phyloP scores from a whole-genome alignment of 2,113 vertebrate genomes.

The Athene cunicularia region DNA sequence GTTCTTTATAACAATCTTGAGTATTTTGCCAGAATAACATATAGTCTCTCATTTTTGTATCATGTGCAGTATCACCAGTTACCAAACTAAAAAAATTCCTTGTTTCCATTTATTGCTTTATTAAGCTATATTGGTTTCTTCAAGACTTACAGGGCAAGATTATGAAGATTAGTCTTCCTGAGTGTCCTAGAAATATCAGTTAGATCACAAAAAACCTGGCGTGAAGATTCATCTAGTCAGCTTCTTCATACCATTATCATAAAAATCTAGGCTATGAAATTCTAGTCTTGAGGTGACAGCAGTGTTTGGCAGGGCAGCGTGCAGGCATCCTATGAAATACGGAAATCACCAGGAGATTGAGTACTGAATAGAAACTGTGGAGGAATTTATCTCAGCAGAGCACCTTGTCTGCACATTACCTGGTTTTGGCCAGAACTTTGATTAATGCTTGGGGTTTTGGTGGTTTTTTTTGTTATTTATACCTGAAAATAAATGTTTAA shows the following conservation, averaged over 20 bases:
- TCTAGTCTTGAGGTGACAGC: neutral
- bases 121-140: constrained; percentile 59
- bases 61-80: neutral
- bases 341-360: neutral
- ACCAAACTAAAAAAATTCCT: neutral
- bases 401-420: neutral
- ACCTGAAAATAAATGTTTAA: neutral
- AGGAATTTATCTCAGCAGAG: neutral
- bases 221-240: neutral
- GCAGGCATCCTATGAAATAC: neutral
- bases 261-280: neutral
- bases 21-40: neutral
- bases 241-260: constrained; percentile 3
- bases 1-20: neutral
- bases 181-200: constrained; percentile 64
- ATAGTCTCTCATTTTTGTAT: neutral
- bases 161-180: constrained; percentile 46
- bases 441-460: neutral
- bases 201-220: constrained; percentile 54
- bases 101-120: constrained; percentile 13
- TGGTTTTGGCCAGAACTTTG: neutral
- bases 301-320: neutral
- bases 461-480: neutral
- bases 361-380: neutral
- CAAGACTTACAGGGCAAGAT: constrained; percentile 5